Conservation (phyloP, 1,140 invertebrate genomes). For the Halesus radiatus region DNA sequence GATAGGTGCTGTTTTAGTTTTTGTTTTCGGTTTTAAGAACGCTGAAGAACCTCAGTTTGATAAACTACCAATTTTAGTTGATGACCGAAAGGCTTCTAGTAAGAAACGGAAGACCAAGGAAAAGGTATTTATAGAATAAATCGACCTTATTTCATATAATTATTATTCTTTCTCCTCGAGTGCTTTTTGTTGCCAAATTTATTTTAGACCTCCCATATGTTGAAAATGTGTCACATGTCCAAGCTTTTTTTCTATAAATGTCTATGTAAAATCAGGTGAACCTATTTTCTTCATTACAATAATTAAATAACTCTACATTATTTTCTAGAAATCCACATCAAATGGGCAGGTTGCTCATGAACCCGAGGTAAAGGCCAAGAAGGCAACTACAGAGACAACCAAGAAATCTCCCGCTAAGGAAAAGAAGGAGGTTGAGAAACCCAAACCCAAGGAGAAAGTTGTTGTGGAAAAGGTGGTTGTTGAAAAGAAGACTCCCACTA, state of each 20-base stretch:
- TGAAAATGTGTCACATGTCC: constrained; percentile 46
- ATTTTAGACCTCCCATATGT: constrained; percentile 50
- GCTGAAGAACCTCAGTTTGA: constrained; percentile 81
- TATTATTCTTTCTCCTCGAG: constrained; percentile 51
- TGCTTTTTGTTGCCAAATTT: constrained; percentile 51
- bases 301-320: not conserved
- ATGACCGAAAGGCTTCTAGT: constrained; percentile 75
- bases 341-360: constrained; percentile 67
- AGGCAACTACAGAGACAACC: constrained; percentile 65
- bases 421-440: constrained; percentile 56
- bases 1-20: constrained; percentile 76
- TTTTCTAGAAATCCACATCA: constrained; percentile 45
- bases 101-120: constrained; percentile 81
- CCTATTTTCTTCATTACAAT: not conserved
- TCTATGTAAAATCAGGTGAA: not conserved
- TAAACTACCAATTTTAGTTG: constrained; percentile 73
- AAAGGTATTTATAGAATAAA: constrained; percentile 73
- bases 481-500: constrained; percentile 63
- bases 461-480: constrained; percentile 60
- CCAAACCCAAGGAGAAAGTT: constrained; percentile 58
- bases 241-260: constrained; percentile 15
- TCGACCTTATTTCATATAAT: constrained; percentile 49
- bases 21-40: constrained; percentile 80
- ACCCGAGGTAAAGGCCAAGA: constrained; percentile 65
- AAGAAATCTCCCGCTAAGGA: constrained; percentile 59